Conservation (phyloP, 2,113 vertebrate species). For the Steatornis caripensis region DNA sequence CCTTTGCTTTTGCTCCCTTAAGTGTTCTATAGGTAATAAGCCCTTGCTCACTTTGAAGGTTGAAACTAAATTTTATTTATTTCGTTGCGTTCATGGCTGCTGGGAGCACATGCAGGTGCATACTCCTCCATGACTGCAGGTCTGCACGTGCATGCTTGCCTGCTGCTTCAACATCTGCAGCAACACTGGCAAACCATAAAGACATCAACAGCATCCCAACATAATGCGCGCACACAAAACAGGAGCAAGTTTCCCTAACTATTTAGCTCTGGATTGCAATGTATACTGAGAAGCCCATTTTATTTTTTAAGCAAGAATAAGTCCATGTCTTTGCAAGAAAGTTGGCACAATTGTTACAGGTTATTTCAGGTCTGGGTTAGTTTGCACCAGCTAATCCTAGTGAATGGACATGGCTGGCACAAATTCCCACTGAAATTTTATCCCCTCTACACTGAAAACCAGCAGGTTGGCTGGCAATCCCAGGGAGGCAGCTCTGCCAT, state of each 20-base stretch:
- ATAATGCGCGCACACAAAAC: not conserved
- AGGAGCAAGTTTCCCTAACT: not conserved
- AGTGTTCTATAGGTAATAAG: not conserved
- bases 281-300: not conserved
- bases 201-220: not conserved
- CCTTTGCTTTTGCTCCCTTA: not conserved
- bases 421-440: not conserved
- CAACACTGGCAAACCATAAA: not conserved
- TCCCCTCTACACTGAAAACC: not conserved
- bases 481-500: not conserved
- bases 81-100: not conserved
- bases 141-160: rapidly evolving
- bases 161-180: not conserved
- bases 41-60: not conserved
- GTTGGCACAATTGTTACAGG: not conserved
- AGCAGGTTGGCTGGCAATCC: not conserved
- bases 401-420: not conserved
- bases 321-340: not conserved
- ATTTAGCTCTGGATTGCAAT: not conserved
- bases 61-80: not conserved
- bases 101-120: not conserved
- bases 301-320: not conserved
- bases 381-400: not conserved
- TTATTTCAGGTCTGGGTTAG: not conserved
- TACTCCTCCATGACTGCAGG: not conserved